Conservation (phyloP, 2,888 invertebrate genomes). For the Odiellus spinosus region DNA sequence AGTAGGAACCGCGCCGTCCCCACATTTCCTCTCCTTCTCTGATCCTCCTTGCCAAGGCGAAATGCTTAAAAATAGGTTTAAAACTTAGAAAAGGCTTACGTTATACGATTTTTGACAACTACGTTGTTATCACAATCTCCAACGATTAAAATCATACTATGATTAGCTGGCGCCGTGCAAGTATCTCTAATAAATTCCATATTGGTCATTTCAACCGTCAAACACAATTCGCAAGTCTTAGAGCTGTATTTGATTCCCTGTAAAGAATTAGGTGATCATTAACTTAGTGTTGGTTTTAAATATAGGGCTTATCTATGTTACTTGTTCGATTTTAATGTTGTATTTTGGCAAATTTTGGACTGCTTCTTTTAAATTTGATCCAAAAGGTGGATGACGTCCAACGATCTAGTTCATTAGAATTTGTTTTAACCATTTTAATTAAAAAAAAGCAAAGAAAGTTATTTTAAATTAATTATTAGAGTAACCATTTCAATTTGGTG, state of each 20-base stretch:
- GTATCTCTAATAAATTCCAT: slow-evolving; percentile 31
- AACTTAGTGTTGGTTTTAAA: neutral
- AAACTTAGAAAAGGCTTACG: too few relatives aligned
- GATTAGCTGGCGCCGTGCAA: slow-evolving; percentile 36
- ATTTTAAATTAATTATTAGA: neutral
- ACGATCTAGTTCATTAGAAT: slow-evolving; percentile 40
- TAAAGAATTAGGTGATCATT: too few relatives aligned
- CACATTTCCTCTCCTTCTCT: too few relatives aligned
- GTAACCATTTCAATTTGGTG: slow-evolving; percentile 47
- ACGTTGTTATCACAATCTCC: slow-evolving; percentile 47
- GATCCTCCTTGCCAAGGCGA: too few relatives aligned
- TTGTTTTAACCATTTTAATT: slow-evolving; percentile 5
- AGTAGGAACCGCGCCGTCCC: too few relatives aligned
- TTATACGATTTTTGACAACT: slow-evolving; percentile 39
- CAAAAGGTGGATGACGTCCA: slow-evolving; percentile 54
- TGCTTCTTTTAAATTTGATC: slow-evolving; percentile 46
- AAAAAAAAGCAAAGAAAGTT: neutral
- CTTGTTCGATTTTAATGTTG: slow-evolving; percentile 31
- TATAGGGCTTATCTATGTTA: slow-evolving; percentile 13
- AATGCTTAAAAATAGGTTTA: too few relatives aligned
- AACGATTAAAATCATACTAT: slow-evolving; percentile 42
- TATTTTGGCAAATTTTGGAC: slow-evolving; percentile 47
- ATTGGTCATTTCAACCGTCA: slow-evolving; percentile 12
- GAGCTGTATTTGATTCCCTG: too few relatives aligned
- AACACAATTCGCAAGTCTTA: neutral